phyloP scores from a whole-genome alignment of 2,113 vertebrate genomes.

The Arothron firmamentum region DNA sequence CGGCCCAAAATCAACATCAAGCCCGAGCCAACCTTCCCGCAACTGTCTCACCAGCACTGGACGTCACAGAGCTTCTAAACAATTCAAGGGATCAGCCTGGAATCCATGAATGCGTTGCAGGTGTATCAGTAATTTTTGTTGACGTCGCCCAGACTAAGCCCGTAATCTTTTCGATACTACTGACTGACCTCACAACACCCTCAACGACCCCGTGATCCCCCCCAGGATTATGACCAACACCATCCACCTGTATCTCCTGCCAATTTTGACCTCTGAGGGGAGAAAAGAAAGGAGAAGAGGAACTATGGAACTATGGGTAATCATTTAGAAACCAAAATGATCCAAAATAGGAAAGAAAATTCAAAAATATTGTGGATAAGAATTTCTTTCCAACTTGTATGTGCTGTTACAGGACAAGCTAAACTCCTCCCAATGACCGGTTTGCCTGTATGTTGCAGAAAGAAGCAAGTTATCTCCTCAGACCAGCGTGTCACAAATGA shows the following conservation, averaged over 20 bases:
- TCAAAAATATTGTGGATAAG: neutral
- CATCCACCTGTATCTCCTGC: conserved; percentile 60
- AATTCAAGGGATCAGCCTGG: neutral
- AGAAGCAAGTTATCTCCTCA: conserved; percentile 25
- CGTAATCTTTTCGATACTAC: conserved; percentile 6
- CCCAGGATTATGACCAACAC: conserved; percentile 37
- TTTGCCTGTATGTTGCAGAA: conserved; percentile 31
- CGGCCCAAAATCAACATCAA: conserved; percentile 8
- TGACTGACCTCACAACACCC: conserved; percentile 35
- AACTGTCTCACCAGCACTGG: conserved; percentile 23
- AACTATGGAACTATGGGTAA: conserved; percentile 1
- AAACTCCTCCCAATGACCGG: conserved; percentile 37
- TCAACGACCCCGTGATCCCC: conserved; percentile 18
- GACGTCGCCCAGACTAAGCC: too few relatives aligned
- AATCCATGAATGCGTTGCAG: too few relatives aligned
- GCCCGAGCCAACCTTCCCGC: conserved; percentile 12
- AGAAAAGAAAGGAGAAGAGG: conserved; percentile 21
- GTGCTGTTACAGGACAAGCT: conserved; percentile 55
- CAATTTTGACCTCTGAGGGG: conserved; percentile 61
- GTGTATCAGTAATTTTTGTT: too few relatives aligned
- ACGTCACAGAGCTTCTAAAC: conserved; percentile 23
- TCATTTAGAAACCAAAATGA: neutral
- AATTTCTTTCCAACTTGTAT: neutral
- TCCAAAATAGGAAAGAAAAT: neutral
- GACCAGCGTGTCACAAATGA: conserved; percentile 32